phyloP scores from a whole-genome alignment of 2,888 invertebrate species.

The Heliconius sara region DNA sequence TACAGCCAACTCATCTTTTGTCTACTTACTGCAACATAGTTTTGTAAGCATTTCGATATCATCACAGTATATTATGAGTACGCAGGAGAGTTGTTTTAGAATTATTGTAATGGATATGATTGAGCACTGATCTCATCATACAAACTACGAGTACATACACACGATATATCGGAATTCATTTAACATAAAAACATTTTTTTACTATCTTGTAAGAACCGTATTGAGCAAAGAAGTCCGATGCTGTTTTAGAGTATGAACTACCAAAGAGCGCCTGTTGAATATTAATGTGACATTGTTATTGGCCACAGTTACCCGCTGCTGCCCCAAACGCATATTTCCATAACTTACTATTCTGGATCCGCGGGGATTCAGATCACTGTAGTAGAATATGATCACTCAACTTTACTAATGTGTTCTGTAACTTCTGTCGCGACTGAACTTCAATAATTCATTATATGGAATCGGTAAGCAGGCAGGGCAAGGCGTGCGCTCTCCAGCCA shows the following conservation, averaged over 20 bases:
- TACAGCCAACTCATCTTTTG: conserved; percentile 83
- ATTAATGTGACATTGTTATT: conserved; percentile 84
- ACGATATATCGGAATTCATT: background rate
- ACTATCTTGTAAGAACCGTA: conserved; percentile 61
- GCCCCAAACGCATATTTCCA: conserved; percentile 83
- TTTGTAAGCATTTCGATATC: conserved; percentile 73
- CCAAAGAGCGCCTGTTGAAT: conserved; percentile 82
- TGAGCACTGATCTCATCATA: background rate
- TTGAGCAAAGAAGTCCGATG: conserved; percentile 71
- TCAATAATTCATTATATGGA: conserved; percentile 68
- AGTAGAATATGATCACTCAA: conserved; percentile 76
- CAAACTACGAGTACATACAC: background rate
- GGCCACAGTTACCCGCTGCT: conserved; percentile 81
- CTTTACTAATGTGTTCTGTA: conserved; percentile 70
- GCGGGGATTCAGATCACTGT: conserved; percentile 78
- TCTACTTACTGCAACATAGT: conserved; percentile 77
- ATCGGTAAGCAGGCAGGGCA: conserved; percentile 57
- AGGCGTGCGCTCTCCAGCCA: conserved; percentile 34
- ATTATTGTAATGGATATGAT: conserved; percentile 36
- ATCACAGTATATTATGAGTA: conserved; percentile 67
- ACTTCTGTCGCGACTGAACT: conserved; percentile 65
- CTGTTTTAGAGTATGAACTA: conserved; percentile 72
- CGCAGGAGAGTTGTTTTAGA: conserved; percentile 51
- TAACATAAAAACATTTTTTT: conserved; percentile 42
- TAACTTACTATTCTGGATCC: conserved; percentile 84